Base-by-base conservation (phyloP, 64 coral and sea anemone species). In the Orbicella faveolata region DNA sequence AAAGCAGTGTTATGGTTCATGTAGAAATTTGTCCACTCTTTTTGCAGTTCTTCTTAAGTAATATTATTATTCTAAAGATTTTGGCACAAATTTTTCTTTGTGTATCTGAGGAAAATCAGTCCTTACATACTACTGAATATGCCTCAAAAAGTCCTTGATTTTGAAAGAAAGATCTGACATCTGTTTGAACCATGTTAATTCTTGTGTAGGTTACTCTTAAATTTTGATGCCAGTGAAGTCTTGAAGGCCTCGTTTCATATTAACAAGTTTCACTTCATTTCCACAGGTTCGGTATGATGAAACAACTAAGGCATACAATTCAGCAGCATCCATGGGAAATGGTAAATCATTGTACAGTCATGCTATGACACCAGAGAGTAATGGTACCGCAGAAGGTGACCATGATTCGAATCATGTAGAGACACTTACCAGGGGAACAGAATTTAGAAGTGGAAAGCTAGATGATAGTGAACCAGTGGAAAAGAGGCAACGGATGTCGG, bases 241-340 rank as follows among this genome's bases (percentile, higher is more conserved):
- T 59, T 59, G 15, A 59, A 59, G 11, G 1, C 15, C 55, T 59
- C 9, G 55, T 59, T 17, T 18, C 5, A 67, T 76, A 33, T 41
- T 74, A 67, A 81, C 52, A 67, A 25, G 1, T 17, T 87, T 75
- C 67, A 21, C 81, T 59, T 75, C 9, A 34, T 34, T 67, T 9
- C 63, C 21, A 15, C 72, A 96, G 95, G 95, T 96, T 83, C 79
- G 92, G 44, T 96, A 90, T 91, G 95, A 97, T 74, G 95, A 97
- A 63, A 87, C 73, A 68, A 70, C 73, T 37, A 75, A 80, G 21
- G 30, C 87, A 34, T 87, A 89, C 25, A 93, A 90, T 44, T 85
- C 23, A 10, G 21, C 90, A 48, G 34, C 90, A 17, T 81, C 88
- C 39, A 97, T 97, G 95, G 95, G 95, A 12, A 97, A 97, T 77